These are phyloP conservation scores for Geothlypis trichas DNA, from an alignment of 2,113 vertebrate species.

Conservation along the genomic window DNA sequence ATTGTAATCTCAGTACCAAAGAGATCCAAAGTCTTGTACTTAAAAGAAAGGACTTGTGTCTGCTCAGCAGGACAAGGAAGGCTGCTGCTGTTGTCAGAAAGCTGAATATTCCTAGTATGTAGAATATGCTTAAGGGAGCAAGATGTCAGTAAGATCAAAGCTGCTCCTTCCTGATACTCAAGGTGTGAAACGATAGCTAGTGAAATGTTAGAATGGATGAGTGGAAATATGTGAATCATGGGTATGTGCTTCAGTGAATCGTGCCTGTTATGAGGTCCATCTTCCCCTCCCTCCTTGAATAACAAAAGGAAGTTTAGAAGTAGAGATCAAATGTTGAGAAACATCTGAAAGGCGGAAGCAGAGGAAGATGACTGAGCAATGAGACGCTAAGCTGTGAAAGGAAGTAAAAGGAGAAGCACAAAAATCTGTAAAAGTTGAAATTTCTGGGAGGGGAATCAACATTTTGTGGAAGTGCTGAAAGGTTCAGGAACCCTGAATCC, in stretches of 20 bases:
- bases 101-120: neutral
- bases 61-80: neutral
- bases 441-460: neutral
- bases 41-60: neutral
- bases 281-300: neutral
- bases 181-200: neutral
- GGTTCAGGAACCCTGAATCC: neutral
- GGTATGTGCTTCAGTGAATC: neutral
- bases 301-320: neutral
- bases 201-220: neutral
- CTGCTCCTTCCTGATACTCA: neutral
- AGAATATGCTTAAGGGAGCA: neutral
- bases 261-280: neutral
- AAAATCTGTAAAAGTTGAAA: neutral
- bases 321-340: neutral
- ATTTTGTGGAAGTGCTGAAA: neutral
- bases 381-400: neutral
- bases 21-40: neutral
- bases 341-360: neutral
- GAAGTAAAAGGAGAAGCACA: neutral
- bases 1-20: neutral
- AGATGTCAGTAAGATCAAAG: neutral
- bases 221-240: neutral
- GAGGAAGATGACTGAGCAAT: neutral
- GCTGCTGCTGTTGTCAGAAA: neutral